phyloP scores from a whole-genome alignment of 2,888 invertebrate genomes.

The Bombylius major region DNA sequence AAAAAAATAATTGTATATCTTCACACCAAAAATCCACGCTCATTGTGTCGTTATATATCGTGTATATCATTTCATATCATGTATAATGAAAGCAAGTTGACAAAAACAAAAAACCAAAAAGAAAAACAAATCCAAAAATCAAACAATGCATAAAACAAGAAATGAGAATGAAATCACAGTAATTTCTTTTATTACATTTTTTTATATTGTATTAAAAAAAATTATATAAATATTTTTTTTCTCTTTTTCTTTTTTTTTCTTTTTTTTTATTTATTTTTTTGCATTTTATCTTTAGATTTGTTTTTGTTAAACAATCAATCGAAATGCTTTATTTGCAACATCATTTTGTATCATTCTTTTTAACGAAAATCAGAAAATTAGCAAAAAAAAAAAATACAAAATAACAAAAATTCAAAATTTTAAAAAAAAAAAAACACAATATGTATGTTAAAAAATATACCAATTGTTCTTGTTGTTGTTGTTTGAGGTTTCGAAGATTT shows the following conservation, averaged over 20 bases:
- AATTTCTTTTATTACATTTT: not conserved
- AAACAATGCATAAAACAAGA: not conserved
- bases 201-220: not conserved
- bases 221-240: not conserved
- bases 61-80: not conserved
- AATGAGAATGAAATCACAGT: not conserved
- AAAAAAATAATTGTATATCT: no score
- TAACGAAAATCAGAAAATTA: conserved; percentile 2
- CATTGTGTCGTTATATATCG: no score
- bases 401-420: not conserved
- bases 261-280: not conserved
- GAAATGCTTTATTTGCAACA: not conserved
- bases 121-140: not conserved
- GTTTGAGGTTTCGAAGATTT: not conserved
- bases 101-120: no score
- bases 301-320: not conserved
- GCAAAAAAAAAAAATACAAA: conserved; percentile 1
- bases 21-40: no score
- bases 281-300: conserved; percentile 1
- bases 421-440: not conserved
- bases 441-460: no score
- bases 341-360: conserved; percentile 8
- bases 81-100: no score
- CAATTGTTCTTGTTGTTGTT: not conserved
- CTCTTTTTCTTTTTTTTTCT: no score